A percentile compares a stretch with the other conserved stretches of the same genome.
Evolutionary conservation across 2,113 vertebrate genomes (phyloP).

Genomic region (Litocranius walleri): DNA sequence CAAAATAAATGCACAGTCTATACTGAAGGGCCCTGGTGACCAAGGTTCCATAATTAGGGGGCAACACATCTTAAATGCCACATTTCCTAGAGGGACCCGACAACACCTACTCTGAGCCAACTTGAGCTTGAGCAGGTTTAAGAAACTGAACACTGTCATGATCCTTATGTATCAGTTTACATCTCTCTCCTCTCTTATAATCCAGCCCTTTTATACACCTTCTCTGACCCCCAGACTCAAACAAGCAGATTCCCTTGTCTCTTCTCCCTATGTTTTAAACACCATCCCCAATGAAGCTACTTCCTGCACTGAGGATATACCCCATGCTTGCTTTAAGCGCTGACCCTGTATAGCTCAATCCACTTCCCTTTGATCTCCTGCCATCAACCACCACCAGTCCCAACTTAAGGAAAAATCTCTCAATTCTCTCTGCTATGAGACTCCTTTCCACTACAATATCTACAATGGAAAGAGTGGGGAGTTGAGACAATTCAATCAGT

Average conservation of each 20-base stretch:
- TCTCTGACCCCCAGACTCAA: not conserved
- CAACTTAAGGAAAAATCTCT: not conserved
- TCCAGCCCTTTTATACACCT: not conserved
- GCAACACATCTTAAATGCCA: not conserved
- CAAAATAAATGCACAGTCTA: not conserved
- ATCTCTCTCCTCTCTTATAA: not conserved
- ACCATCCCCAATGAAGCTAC: not conserved
- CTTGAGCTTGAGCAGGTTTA: not conserved
- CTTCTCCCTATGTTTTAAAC: not conserved
- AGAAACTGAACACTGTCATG: not conserved
- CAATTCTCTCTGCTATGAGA: not conserved
- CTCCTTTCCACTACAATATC: not conserved
- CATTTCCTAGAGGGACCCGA: not conserved
- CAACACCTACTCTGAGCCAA: not conserved
- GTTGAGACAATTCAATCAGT: not conserved
- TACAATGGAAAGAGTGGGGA: not conserved
- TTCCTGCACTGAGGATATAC: not conserved
- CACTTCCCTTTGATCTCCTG: not conserved
- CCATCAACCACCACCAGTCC: not conserved
- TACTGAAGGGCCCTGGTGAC: not conserved
- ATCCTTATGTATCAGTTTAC: not conserved
- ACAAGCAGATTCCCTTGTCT: not conserved
- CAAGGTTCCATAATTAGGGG: not conserved
- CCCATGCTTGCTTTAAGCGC: not conserved
- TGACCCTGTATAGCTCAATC: not conserved